A percentile compares a stretch with the other conserved stretches of the same genome.
These are phyloP conservation scores for Caenorhabditis angaria DNA, from an alignment of 2,888 invertebrate genomes.

Conservation along the genomic window DNA sequence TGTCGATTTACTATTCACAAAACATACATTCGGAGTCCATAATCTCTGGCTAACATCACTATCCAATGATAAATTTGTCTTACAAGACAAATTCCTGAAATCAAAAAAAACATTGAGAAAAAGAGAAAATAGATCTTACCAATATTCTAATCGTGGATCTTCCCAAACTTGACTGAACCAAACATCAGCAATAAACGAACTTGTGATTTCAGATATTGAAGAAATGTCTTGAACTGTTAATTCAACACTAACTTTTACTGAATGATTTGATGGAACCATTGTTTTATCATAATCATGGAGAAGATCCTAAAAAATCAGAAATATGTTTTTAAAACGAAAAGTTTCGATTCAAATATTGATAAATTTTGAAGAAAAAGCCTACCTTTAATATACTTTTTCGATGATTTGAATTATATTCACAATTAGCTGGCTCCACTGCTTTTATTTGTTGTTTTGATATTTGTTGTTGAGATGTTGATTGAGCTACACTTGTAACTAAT, in stretches of 20 bases:
- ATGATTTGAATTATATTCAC: slow-evolving; percentile 59
- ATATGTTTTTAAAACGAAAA: slow-evolving; percentile 1
- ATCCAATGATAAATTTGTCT: slow-evolving; percentile 70
- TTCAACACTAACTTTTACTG: slow-evolving; percentile 67
- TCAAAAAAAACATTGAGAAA: background rate
- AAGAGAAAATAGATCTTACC: slow-evolving; percentile 22
- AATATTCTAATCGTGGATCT: slow-evolving; percentile 66
- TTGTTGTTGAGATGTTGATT: slow-evolving; percentile 11
- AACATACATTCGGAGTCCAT: slow-evolving; percentile 72
- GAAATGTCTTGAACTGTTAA: slow-evolving; percentile 71
- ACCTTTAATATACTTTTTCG: slow-evolving; percentile 62
- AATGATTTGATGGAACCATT: slow-evolving; percentile 70
- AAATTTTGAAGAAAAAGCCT: slow-evolving; percentile 1
- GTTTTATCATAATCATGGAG: slow-evolving; percentile 69
- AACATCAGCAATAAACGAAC: slow-evolving; percentile 70
- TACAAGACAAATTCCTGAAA: slow-evolving; percentile 67
- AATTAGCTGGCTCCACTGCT: slow-evolving; percentile 18
- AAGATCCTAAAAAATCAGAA: slow-evolving; percentile 58
- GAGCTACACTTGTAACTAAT: slow-evolving; percentile 36
- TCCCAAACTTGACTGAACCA: slow-evolving; percentile 71
- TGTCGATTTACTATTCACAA: slow-evolving; percentile 70
- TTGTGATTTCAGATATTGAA: slow-evolving; percentile 70
- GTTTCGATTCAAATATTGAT: background rate
- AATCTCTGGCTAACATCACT: slow-evolving; percentile 66
- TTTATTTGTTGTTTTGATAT: background rate